Evolutionary conservation across 2,888 invertebrate genomes (phyloP).

Genomic region (Ophion costatus): DNA sequence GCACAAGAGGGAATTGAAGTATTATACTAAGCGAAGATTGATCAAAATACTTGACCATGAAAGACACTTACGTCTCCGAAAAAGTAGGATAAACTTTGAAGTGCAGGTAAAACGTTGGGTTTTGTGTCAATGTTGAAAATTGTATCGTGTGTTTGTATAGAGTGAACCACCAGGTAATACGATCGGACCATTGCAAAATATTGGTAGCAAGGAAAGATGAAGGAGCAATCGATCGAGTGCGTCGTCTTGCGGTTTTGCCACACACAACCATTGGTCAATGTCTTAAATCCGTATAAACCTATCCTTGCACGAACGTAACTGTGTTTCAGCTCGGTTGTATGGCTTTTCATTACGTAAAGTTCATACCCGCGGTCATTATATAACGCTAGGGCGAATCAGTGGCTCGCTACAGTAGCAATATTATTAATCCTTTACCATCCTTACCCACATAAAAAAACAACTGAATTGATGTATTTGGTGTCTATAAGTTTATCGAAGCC

Average conservation of each 20-base stretch:
- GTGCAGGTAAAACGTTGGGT: background rate
- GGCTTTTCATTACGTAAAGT: conserved; percentile 65
- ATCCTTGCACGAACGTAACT: conserved; percentile 30
- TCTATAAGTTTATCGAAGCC: too few species aligned
- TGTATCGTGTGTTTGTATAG: conserved; percentile 10
- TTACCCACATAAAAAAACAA: too few species aligned
- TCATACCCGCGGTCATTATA: conserved; percentile 27
- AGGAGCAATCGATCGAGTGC: background rate
- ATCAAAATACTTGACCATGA: too few species aligned
- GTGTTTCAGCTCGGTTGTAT: conserved; percentile 43
- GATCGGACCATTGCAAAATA: conserved; percentile 2
- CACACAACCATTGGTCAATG: conserved; percentile 12
- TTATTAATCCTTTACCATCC: too few species aligned
- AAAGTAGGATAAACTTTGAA: too few species aligned
- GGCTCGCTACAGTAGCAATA: too few species aligned
- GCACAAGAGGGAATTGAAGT: too few species aligned
- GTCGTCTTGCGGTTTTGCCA: conserved; percentile 42
- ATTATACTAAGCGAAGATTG: too few species aligned
- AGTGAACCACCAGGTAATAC: conserved; percentile 41
- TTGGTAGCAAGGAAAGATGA: background rate
- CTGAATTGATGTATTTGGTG: too few species aligned
- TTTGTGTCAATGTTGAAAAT: background rate
- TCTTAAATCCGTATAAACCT: conserved; percentile 8
- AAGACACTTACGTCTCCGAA: too few species aligned
- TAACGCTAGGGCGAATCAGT: conserved; percentile 39